Evolutionary conservation across 1,140 invertebrate genomes (phyloP), one percentile per base, ranked within the genome.

Genomic region (Marisa cornuarietis): DNA sequence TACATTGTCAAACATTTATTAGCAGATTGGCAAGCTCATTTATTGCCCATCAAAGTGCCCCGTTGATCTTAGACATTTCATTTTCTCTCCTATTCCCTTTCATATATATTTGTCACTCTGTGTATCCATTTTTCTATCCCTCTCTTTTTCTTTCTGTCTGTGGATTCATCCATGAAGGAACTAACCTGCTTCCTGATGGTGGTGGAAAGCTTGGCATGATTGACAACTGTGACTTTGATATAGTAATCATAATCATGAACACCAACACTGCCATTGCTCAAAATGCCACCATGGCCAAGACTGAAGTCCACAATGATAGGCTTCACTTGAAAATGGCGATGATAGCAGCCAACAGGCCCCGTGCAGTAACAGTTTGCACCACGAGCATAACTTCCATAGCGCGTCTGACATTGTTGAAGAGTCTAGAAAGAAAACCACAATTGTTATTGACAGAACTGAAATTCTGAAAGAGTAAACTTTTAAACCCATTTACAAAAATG

Each of bases 181-280:
- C 13, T 31, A 73, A 86, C 85, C 83, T 86, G 82, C 63, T 76
- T 83, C 9, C 16, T 71, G 13, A 82, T 14, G 7, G 76, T 76
- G 3, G 85, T 83, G 20, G 68, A 74, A 22, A 85, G 80, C 16
- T 83, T 76, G 42, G 85, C 85, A n/a, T 81, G 76, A 74, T 84
- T 86, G 9, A 74, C 82, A 6, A 79, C 84, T 49, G 76, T 74
- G 31, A 86, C 78, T 74, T 85, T 81, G 11, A 86, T 73, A 49
- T 73, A 82, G 73, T 86, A 86, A 71, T 86, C 85, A 62, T 78
- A 79, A 74, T 86, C 85, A 68, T 86, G 85, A 14, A 76, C 42
- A 22, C 83, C 85, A n/a, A 61, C 51, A 66, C 78, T 77, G 62
- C 79, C 80, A 52, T 83, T 73, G 22, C 61, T 42, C 16, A 81